Base-by-base conservation (phyloP, 1,140 invertebrate species). In the Melanaphis sacchari region DNA sequence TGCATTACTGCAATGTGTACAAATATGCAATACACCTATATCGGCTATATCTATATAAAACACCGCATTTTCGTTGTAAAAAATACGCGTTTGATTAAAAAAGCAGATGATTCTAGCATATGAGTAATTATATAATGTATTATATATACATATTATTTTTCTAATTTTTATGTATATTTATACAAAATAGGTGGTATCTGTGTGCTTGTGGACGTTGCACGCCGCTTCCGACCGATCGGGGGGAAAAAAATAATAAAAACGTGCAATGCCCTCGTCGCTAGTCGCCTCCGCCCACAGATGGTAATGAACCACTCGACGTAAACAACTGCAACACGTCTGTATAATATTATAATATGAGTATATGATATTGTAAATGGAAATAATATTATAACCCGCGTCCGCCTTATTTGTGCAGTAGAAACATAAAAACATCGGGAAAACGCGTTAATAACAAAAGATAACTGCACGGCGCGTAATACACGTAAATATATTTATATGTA, bases 221-320 rank as follows among this genome's bases (percentile, higher is more conserved):
- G 38, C 82, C 11, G 82, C 82, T 41, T 24, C 38, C 43, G 84
- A 46, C 41, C 43, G 85, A 22, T 87, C 31, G 31, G 5, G 31
- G 5, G 5, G n/a, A 87, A 87, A 87, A 87, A 5, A n/a, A n/a
- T 8, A 87, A n/a, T 43, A 85, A 85, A 85, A 85, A n/a, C 40
- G 84, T 85, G 41, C 41, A 43, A 85, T 85, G 84, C 84, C 26
- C 26, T 85, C 84, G 84, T 46, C 85, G 31, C 31, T 31, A 41
- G 82, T 40, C 82, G 38, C 82, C 31, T 43, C 41, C 41, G 85
- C 85, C 85, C 85, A 87, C 85, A 87, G 85, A 87, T 87, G 85
- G 43, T 87, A 87, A 87, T 87, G 85, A 87, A 87, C 85, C 41
- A 87, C 43, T 87, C 18, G 41, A 87, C 43, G 85, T 46, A 87